These are phyloP conservation scores for Rhincodon typus DNA, from an alignment of 2,797 vertebrate genomes.

Conservation along the genomic window DNA sequence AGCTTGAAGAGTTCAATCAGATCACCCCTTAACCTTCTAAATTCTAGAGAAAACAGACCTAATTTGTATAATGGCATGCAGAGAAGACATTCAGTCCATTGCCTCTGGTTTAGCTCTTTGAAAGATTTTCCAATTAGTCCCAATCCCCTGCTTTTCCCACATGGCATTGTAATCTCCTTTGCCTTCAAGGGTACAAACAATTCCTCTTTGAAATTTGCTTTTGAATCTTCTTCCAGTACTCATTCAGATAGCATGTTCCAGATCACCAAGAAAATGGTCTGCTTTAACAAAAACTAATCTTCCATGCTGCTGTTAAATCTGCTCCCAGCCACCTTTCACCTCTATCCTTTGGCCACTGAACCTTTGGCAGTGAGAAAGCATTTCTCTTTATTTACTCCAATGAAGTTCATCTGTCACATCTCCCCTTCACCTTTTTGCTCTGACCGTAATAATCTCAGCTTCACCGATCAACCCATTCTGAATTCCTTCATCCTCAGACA, in stretches of 20 bases:
- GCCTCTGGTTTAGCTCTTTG: not conserved
- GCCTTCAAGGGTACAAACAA: not conserved
- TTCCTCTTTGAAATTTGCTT: not conserved
- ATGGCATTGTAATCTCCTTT: not conserved
- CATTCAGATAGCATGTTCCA: not conserved
- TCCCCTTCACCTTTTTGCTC: not conserved
- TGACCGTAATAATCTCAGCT: not conserved
- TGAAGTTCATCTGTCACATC: not conserved
- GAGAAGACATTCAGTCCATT: too few species aligned
- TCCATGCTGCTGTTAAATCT: not conserved
- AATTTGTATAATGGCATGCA: too few species aligned
- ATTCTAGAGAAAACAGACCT: too few species aligned
- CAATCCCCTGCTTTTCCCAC: not conserved
- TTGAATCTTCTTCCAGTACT: not conserved
- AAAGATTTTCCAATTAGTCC: not conserved
- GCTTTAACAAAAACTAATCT: not conserved
- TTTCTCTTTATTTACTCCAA: not conserved
- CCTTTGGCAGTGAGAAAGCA: not conserved
- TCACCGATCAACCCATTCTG: not conserved
- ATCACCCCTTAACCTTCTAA: too few species aligned
- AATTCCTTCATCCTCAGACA: not conserved
- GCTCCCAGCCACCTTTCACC: not conserved
- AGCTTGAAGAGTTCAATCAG: too few species aligned
- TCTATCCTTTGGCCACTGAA: not conserved
- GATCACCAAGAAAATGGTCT: not conserved